Evolutionary conservation across 2,888 invertebrate genomes (phyloP).

Genomic region (Fragum sueziense): DNA sequence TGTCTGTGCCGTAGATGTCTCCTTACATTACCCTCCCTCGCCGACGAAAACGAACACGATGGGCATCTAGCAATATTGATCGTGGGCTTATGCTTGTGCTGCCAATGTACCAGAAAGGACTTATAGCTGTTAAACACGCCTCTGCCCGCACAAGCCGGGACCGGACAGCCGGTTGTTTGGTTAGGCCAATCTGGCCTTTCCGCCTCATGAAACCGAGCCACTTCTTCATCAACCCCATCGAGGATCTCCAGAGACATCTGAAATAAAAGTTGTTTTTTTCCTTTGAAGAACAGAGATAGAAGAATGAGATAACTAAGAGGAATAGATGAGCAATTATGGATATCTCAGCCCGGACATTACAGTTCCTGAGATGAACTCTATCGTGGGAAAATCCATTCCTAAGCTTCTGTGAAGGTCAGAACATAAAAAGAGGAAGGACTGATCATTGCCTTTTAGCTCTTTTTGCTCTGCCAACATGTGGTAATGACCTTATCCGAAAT

Average conservation of each 20-base stretch:
- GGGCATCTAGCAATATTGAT: background rate
- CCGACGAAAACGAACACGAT: background rate
- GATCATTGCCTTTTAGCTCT: slow-evolving; percentile 12
- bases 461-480: background rate
- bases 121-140: background rate
- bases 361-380: background rate
- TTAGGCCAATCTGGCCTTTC: background rate
- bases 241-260: slow-evolving; percentile 11
- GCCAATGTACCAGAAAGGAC: background rate
- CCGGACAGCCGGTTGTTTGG: background rate
- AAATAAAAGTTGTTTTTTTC: background rate
- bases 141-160: background rate
- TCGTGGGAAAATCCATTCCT: slow-evolving; percentile 7
- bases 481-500: slow-evolving; percentile 2
- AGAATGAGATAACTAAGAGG: background rate
- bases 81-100: background rate
- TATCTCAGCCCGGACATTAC: slow-evolving; percentile 7
- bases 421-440: slow-evolving; percentile 1
- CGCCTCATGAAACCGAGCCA: background rate
- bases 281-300: too few species aligned
- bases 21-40: background rate
- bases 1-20: background rate
- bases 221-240: background rate
- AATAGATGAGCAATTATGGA: slow-evolving; percentile 1
- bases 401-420: background rate